Percentiles rank a stretch among this genome's conserved stretches.
These are phyloP conservation scores for Tenthredo scrophulariae DNA, from an alignment of 2,888 invertebrate genomes.

Conservation along the genomic window DNA sequence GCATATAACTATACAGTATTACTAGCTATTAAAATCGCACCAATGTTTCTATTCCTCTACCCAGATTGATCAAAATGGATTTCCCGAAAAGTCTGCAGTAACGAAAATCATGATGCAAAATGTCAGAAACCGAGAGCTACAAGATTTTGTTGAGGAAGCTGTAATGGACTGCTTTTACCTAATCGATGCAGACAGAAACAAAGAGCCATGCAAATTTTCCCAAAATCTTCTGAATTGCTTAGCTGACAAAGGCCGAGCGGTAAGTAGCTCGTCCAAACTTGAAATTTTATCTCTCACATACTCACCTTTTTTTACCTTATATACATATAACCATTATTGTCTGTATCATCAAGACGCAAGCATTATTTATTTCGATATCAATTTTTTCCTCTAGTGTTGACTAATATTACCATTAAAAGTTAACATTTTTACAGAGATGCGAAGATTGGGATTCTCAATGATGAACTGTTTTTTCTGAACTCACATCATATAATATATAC, in stretches of 20 bases:
- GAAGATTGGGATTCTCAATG: constrained; percentile 85
- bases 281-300: neutral
- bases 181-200: constrained; percentile 69
- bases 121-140: constrained; percentile 83
- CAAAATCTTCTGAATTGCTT: constrained; percentile 84
- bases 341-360: neutral
- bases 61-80: constrained; percentile 82
- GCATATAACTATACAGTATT: neutral
- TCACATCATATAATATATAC: constrained; percentile 45
- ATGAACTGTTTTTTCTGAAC: constrained; percentile 41
- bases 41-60: constrained; percentile 61
- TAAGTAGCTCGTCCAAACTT: constrained; percentile 58
- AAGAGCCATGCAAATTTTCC: constrained; percentile 85
- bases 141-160: constrained; percentile 86
- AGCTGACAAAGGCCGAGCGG: constrained; percentile 84
- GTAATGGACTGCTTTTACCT: constrained; percentile 86
- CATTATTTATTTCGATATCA: constrained; percentile 11
- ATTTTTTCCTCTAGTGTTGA: neutral
- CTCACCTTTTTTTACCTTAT: neutral
- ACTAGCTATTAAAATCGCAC: constrained; percentile 47
- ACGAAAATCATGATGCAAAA: constrained; percentile 83
- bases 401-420: neutral
- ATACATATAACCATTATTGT: neutral
- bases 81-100: constrained; percentile 84
- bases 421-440: constrained; percentile 80